Evolutionary conservation across 64 coral and sea anemone genomes (phyloP), one percentile per base, ranked within the genome.

Genomic region (Dendronephthya gigantea): DNA sequence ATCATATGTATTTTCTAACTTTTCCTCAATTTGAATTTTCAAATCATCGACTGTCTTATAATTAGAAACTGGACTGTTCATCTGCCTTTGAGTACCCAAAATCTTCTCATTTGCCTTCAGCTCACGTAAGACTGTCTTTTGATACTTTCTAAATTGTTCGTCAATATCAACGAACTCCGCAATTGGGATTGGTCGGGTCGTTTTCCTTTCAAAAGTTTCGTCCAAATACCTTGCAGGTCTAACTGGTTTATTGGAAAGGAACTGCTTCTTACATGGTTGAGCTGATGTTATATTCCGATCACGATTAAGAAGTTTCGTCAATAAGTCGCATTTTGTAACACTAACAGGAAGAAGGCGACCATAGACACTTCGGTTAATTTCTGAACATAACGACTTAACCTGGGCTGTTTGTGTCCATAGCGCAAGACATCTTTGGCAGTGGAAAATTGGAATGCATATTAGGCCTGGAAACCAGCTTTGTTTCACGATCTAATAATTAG

Each of bases 391-490:
- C 25, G 25, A 28, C 32, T 2, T 29, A 12, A 79, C 72, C 36
- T 29, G 72, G 32, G 13, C 72, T 34, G 25, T 1, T 33, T 34
- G 32, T 39, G 72, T 9, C 72, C 72, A 36, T 7, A 79, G 32
- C 32, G 30, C 72, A 15, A 79, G 72, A 35, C 72, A 79, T 15
- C 36, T 29, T 36, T 35, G 36, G 36, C 72, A 79, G 72, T 79
- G 72, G 22, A 79, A 79, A 8, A 35, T 34, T 29, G 72, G 72
- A 14, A 79, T 79, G 0, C 72, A 79, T 9, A 79, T 79, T 34
- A 79, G 72, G 5, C 72, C 72, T 79, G 72, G 72, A 19, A 79
- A 79, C 72, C 72, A 79, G 29, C 36, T 39, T 79, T 79, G 72
- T 34, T 79, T 79, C 15, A 35, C 30, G 32, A 35, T 39, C 72